Evolutionary conservation across 1,140 invertebrate genomes (phyloP), one percentile per base, ranked within the genome.

Genomic region (Eurosta solidaginis): DNA sequence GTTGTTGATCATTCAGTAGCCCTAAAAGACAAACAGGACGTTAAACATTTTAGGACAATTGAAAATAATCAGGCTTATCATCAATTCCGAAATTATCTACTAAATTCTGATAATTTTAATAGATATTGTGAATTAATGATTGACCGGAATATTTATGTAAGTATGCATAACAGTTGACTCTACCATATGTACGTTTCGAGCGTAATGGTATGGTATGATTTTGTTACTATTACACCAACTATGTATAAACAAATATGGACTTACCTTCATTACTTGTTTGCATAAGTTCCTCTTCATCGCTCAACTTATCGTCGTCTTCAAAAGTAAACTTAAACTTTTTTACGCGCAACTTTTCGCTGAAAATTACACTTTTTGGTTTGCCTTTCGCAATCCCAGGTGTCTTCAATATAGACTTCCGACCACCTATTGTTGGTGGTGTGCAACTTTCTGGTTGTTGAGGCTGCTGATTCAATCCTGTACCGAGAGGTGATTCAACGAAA

Each of bases 311-410:
- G 77, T 36, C 80, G 42, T 86, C 84, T 3, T 83, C 82, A 9
- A 80, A 75, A 0, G 81, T 79, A 44, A 86, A 86, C 36, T 83
- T 50, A 52, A 86, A 86, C 2, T 82, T 83, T 1, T 84, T 82
- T 3, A 86, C 83, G n/a, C 81, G 81, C 25, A 87, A 83, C 74
- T 87, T 85, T 47, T 85, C 82, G 59, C 83, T 87, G n/a, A 87
- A 87, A 4, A 83, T 59, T n/a, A 87, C 84, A 9, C 78, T 81
- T 6, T 80, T 80, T 0, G 54, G 52, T n/a, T 80, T 81, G 1
- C 79, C 81, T 40, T 82, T 85, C 1, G 20, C 45, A 3, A 85
- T 84, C 3, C 84, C 85, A 2, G 85, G 85, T 0, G 85, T 87
- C 49, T 87, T 87, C 0, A 87, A 42, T 29, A 87, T 87, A 7